Conservation (phyloP, 1,140 invertebrate genomes). For the Pollicipes pollicipes region DNA sequence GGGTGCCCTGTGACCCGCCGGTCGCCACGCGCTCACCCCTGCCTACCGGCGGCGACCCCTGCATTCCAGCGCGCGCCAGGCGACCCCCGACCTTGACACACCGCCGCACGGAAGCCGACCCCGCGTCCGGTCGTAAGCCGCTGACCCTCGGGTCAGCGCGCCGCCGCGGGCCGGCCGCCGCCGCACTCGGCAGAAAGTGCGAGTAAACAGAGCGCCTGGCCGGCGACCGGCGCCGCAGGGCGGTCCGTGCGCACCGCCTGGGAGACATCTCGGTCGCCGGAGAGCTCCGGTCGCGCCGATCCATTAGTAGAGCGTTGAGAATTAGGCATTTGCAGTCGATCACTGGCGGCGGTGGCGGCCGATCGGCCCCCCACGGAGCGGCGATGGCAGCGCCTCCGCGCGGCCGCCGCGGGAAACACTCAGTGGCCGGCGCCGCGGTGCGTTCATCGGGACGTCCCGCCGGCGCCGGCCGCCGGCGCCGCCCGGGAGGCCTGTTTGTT, state of each 20-base stretch:
- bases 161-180: too few relatives aligned
- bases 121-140: neutral
- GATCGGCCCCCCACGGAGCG: too few relatives aligned
- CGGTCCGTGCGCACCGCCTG: too few relatives aligned
- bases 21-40: neutral
- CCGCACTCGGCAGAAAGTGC: neutral
- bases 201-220: neutral
- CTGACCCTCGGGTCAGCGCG: neutral
- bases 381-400: too few relatives aligned
- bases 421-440: neutral
- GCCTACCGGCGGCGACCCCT: neutral
- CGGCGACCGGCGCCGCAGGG: too few relatives aligned
- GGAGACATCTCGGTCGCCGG: too few relatives aligned
- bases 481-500: neutral
- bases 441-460: too few relatives aligned
- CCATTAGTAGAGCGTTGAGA: too few relatives aligned
- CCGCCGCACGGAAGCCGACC: neutral
- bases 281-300: too few relatives aligned
- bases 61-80: neutral
- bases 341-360: too few relatives aligned
- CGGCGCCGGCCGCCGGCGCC: too few relatives aligned
- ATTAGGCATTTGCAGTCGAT: too few relatives aligned
- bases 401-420: neutral
- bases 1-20: neutral
- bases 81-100: neutral